These are phyloP conservation scores for Drosophila sucinea DNA, from an alignment of 1,140 invertebrate species.

Conservation along the genomic window DNA sequence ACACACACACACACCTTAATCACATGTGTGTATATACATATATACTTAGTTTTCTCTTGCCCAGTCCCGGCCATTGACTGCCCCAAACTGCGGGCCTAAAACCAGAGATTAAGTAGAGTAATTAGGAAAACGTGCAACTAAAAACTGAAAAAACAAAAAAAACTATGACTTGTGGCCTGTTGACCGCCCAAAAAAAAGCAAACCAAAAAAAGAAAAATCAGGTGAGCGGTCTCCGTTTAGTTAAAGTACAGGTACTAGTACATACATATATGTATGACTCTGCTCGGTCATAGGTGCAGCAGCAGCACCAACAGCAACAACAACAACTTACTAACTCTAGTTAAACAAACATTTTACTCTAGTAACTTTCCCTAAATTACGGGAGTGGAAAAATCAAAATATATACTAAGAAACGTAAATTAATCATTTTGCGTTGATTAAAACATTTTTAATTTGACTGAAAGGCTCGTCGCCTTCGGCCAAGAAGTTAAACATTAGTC, in stretches of 20 bases:
- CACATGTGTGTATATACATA: conserved; percentile 28
- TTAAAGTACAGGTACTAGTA: not conserved
- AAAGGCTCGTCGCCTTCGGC: conserved; percentile 3
- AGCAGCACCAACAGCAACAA: not conserved
- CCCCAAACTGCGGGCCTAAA: conserved; percentile 50
- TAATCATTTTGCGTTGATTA: conserved; percentile 46
- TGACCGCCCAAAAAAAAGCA: conserved; percentile 21
- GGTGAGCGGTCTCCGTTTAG: conserved; percentile 40
- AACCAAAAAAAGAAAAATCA: not conserved
- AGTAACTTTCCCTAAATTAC: conserved; percentile 13
- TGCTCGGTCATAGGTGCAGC: conserved; percentile 35
- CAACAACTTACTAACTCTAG: not conserved
- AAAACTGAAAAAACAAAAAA: conserved; percentile 27
- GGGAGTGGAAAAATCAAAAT: conserved; percentile 35
- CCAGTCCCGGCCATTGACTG: conserved; percentile 55
- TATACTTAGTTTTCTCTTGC: conserved; percentile 51
- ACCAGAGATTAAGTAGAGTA: conserved; percentile 65
- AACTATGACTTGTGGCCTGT: conserved; percentile 40
- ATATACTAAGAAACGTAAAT: conserved; percentile 24
- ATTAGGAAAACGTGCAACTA: conserved; percentile 63
- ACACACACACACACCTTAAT: not conserved
- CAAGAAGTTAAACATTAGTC: conserved; percentile 51
- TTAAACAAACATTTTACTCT: conserved; percentile 42
- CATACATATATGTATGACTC: not conserved
- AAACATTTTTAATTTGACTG: conserved; percentile 11